A percentile compares a stretch with the other conserved stretches of the same genome.
These are phyloP conservation scores for Ginglymostoma cirratum DNA, from an alignment of 2,113 vertebrate genomes.

Conservation along the genomic window DNA sequence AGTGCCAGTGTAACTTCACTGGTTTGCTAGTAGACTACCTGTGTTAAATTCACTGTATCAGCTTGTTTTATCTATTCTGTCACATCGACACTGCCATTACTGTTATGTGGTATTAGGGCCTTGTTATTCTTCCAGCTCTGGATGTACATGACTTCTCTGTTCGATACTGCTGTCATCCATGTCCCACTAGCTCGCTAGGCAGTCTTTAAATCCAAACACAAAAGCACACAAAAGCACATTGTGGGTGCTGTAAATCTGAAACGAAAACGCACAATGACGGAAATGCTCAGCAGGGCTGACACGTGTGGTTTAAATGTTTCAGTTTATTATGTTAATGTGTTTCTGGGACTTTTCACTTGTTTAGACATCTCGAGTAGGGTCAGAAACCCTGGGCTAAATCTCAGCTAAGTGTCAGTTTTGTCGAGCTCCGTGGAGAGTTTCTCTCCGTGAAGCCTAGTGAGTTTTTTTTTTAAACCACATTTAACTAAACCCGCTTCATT, in stretches of 20 bases:
- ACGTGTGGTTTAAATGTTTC: background rate
- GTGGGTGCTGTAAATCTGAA: background rate
- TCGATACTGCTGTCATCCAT: background rate
- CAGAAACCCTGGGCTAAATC: too few relatives aligned
- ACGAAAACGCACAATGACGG: background rate
- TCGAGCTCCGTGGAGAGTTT: too few relatives aligned
- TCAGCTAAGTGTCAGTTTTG: too few relatives aligned
- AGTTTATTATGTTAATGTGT: too few relatives aligned
- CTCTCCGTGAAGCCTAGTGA: too few relatives aligned
- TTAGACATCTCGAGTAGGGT: too few relatives aligned
- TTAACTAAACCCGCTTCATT: too few relatives aligned
- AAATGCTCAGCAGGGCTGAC: background rate
- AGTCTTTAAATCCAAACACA: background rate
- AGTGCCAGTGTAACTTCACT: background rate
- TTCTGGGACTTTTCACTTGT: too few relatives aligned
- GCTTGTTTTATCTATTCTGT: background rate
- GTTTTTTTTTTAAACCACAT: too few relatives aligned
- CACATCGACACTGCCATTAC: background rate
- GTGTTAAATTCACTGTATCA: background rate
- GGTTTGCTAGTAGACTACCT: background rate
- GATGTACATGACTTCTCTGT: background rate
- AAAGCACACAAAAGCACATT: background rate
- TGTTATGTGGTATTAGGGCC: background rate
- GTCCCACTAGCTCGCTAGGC: background rate
- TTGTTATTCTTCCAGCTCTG: background rate